A percentile compares a stretch with the other conserved stretches of the same genome.
Conservation (phyloP, 2,113 vertebrate species). For the Callospermophilus lateralis region DNA sequence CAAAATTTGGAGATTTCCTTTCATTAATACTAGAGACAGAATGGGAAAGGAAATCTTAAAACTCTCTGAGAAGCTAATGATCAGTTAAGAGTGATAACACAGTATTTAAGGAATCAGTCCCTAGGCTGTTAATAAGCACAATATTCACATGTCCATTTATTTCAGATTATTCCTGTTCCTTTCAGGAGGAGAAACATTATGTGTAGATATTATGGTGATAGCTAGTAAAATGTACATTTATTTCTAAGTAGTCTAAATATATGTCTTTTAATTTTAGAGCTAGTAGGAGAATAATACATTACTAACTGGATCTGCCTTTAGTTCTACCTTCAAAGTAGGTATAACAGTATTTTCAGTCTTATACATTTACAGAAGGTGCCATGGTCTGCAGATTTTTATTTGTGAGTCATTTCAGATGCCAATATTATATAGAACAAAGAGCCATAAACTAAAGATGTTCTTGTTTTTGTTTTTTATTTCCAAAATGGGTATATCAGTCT, state of each 20-base stretch:
- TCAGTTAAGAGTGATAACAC: neutral
- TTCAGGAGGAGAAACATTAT: neutral
- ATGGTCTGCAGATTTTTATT: neutral
- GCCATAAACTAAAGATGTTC: neutral
- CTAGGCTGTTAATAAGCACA: neutral
- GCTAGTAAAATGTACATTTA: neutral
- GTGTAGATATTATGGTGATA: neutral
- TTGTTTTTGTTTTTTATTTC: neutral
- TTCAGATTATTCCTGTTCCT: neutral
- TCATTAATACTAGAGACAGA: neutral
- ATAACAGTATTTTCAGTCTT: neutral
- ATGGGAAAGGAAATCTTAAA: neutral
- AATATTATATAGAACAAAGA: neutral
- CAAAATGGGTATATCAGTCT: neutral
- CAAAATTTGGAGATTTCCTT: neutral
- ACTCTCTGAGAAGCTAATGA: neutral
- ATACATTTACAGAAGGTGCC: neutral
- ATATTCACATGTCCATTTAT: neutral
- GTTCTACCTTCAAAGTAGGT: neutral
- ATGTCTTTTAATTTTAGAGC: neutral
- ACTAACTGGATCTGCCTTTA: neutral
- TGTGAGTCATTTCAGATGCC: neutral
- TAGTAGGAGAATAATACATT: neutral
- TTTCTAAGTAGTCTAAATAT: neutral
- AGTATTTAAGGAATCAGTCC: neutral